Evolutionary conservation across 1,140 invertebrate species (phyloP).

Genomic region (Elysia chlorotica): DNA sequence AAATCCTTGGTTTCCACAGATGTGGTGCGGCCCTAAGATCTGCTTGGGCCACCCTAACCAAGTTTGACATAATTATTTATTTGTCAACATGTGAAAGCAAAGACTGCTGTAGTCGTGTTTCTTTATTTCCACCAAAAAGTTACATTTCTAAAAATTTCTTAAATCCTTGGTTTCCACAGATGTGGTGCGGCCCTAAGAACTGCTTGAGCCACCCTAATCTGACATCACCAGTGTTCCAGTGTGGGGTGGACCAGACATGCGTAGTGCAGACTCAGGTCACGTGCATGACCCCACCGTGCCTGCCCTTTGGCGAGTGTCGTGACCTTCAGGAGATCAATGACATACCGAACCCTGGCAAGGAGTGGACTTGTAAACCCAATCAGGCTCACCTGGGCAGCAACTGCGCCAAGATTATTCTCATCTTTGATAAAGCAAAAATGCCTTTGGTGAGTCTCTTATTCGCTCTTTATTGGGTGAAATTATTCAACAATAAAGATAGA

Average conservation of each 20-base stretch:
- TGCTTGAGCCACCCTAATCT: conserved; percentile 52
- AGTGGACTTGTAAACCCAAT: conserved; percentile 80
- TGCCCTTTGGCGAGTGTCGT: conserved; percentile 81
- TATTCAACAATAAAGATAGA: no score
- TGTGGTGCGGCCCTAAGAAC: conserved; percentile 59
- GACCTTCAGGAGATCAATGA: conserved; percentile 74
- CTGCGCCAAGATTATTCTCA: conserved; percentile 76
- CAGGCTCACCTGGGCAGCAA: conserved; percentile 71
- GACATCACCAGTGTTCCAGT: conserved; percentile 39
- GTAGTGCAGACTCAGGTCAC: conserved; percentile 58
- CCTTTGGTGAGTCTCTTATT: conserved; percentile 51
- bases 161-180: conserved; percentile 37
- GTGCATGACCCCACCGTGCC: conserved; percentile 78
- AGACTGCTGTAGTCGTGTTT: no score
- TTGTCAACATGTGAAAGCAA: no score
- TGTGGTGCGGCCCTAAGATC: conserved; percentile 59
- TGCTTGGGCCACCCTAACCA: conserved; percentile 54
- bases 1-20: conserved; percentile 37
- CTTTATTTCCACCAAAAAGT: no score
- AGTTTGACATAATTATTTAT: no score
- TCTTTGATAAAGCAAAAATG: conserved; percentile 70
- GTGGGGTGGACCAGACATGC: conserved; percentile 49
- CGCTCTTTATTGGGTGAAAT: no score
- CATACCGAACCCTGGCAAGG: conserved; percentile 75
- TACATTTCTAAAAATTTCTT: no score